phyloP scores from a whole-genome alignment of 2,888 invertebrate species.

The Gastracanthus pulcherrimus region DNA sequence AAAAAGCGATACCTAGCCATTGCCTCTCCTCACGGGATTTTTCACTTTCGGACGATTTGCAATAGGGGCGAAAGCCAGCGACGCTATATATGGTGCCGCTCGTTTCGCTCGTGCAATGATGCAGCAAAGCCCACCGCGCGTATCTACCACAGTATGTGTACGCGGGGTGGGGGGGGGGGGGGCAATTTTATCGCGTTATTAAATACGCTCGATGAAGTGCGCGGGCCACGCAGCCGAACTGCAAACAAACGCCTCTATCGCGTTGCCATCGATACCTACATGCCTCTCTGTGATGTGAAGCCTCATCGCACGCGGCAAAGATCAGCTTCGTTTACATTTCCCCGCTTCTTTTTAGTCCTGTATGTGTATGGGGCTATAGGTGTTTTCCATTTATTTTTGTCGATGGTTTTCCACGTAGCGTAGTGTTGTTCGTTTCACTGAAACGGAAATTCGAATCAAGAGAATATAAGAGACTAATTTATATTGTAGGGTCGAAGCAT shows the following conservation, averaged over 20 bases:
- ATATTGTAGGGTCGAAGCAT: too few relatives aligned
- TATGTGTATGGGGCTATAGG: too few relatives aligned
- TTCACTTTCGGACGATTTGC: constrained; percentile 11
- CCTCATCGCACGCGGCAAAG: neutral
- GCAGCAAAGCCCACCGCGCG: neutral
- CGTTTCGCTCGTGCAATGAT: neutral
- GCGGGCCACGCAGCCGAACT: neutral
- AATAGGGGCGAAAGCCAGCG: neutral
- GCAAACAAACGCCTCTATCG: constrained; percentile 48
- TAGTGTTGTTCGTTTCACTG: too few relatives aligned
- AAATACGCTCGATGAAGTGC: constrained; percentile 26
- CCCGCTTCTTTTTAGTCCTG: too few relatives aligned
- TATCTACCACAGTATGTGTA: too few relatives aligned
- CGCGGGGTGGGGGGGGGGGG: too few relatives aligned
- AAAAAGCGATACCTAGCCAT: neutral
- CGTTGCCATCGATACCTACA: constrained; percentile 43
- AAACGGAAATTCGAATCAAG: too few relatives aligned
- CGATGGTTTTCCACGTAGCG: too few relatives aligned
- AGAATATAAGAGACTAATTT: too few relatives aligned
- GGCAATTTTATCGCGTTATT: constrained; percentile 37
- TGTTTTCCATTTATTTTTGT: too few relatives aligned
- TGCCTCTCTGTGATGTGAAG: too few relatives aligned
- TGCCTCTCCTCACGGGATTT: constrained; percentile 1
- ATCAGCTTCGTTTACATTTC: neutral
- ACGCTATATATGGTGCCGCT: neutral